Base-by-base conservation (phyloP, 1,140 invertebrate species). In the Laodelphax striatellus region DNA sequence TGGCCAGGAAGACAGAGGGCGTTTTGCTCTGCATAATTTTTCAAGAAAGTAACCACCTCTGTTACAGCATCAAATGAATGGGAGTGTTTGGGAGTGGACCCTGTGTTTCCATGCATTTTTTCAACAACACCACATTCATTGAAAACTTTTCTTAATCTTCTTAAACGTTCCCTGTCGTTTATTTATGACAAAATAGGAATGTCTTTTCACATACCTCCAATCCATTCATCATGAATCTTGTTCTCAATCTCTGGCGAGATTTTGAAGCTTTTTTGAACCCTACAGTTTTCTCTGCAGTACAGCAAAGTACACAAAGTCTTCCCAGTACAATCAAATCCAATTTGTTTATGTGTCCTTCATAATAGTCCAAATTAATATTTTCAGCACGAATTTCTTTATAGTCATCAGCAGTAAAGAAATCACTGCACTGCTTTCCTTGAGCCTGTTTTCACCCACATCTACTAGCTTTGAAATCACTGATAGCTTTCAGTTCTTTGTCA, bases 21-120 rank as follows among this genome's bases (percentile, higher is more conserved):
- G n/a, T 43, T 24, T 38, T 60, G 42, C 31, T 60, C 58, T 17
- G 58, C 58, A 60, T 60, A 60, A 22, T 60, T 60, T 53, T 46
- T 14, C n/a, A 60, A 52, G 34, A 60, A 60, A 38, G 11, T 14
- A 19, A 60, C 58, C 34, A 60, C 19, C 3, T 60, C 50, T 28
- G 52, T 46, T 17, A 53, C 50, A 4, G 16, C 13, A 28, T 60
- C 58, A 46, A 31, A 17, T 13, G 19, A 34, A 5, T 34, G 11
- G 6, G 52, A 31, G 31, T 31, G 44, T 60, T 60, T 53, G 9
- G 58, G 58, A 17, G 21, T 52, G 44, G 34, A 8, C 38, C 50
- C 50, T 38, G 50, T 28, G 38, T 60, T 60, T 16, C 50, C 50
- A 46, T 60, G 58, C 6, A 60, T 31, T 14, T 43, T 28, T 19